Conservation (phyloP, 2,888 invertebrate genomes). For the Arge pagana region DNA sequence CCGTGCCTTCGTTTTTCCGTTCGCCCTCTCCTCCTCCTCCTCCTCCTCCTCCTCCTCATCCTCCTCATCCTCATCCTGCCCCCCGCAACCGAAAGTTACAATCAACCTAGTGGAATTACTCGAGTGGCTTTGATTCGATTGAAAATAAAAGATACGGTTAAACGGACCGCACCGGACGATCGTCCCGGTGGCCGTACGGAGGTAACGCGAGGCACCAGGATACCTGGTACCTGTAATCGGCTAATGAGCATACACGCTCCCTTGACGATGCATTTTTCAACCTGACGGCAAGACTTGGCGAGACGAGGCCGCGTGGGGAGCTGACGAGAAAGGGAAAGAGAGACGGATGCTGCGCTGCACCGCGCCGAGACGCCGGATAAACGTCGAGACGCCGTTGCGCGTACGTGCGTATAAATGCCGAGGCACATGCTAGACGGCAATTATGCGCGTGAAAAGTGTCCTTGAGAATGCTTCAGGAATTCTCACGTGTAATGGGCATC, state of each 20-base stretch:
- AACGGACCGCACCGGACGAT: neutral
- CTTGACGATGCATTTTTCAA: slow-evolving; percentile 38
- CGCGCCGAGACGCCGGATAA: slow-evolving; percentile 30
- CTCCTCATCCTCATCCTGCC: slow-evolving; percentile 10
- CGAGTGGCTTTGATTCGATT: too few species aligned
- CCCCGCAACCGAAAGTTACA: slow-evolving; percentile 15
- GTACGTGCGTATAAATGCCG: slow-evolving; percentile 49
- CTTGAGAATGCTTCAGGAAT: slow-evolving; percentile 12
- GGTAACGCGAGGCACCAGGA: neutral
- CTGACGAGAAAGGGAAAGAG: slow-evolving; percentile 39
- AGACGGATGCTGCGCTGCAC: slow-evolving; percentile 44
- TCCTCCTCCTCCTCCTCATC: slow-evolving; percentile 6
- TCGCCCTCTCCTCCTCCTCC: slow-evolving; percentile 24
- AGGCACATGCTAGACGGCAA: slow-evolving; percentile 52
- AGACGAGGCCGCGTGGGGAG: slow-evolving; percentile 36
- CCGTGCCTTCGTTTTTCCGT: neutral
- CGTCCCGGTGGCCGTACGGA: neutral
- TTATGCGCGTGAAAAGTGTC: slow-evolving; percentile 37
- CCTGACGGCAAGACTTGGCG: slow-evolving; percentile 37
- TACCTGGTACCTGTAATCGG: slow-evolving; percentile 12
- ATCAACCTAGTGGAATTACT: too few species aligned
- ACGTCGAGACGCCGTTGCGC: slow-evolving; percentile 21
- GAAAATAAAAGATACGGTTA: slow-evolving; percentile 1
- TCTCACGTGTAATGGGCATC: too few species aligned
- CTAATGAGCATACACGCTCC: slow-evolving; percentile 17